These are phyloP conservation scores for Linepithema humile DNA, from an alignment of 1,140 invertebrate genomes.

Conservation along the genomic window DNA sequence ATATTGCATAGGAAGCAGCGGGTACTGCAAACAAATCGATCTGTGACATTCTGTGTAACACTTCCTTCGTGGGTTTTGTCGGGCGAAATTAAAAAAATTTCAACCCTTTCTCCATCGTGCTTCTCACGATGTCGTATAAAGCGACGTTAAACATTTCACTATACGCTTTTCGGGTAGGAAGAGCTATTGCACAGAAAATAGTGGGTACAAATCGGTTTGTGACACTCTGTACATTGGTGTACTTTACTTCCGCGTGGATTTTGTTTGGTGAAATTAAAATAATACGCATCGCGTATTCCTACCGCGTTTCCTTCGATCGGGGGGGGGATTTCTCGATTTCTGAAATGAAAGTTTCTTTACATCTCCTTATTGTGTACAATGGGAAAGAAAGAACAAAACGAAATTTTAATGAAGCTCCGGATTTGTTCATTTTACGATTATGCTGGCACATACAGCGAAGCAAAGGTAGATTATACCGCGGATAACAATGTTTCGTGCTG, in stretches of 20 bases:
- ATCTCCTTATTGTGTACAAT: not conserved
- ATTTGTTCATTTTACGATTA: constrained; percentile 14
- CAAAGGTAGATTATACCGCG: constrained; percentile 14
- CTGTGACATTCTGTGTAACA: not conserved
- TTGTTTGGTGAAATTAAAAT: too few relatives aligned
- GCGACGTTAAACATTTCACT: too few relatives aligned
- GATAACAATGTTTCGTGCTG: constrained; percentile 34
- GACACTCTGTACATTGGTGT: too few relatives aligned
- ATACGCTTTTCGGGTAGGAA: too few relatives aligned
- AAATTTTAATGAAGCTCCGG: constrained; percentile 16
- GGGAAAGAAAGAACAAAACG: not conserved
- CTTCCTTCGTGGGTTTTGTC: not conserved
- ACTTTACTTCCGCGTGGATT: too few relatives aligned
- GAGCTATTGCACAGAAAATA: too few relatives aligned
- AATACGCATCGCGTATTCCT: too few relatives aligned
- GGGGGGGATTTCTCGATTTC: constrained; percentile 7
- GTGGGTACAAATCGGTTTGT: too few relatives aligned
- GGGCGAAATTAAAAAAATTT: constrained; percentile 4
- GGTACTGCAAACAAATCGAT: not conserved
- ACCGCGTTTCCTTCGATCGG: not conserved
- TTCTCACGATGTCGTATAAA: too few relatives aligned
- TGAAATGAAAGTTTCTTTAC: not conserved
- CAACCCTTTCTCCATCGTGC: not conserved
- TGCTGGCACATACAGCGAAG: not conserved
- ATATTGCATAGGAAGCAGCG: not conserved